A percentile compares a stretch with the other conserved stretches of the same genome.
phyloP scores from a whole-genome alignment of 2,797 vertebrate genomes.

The Serranus cabrilla region DNA sequence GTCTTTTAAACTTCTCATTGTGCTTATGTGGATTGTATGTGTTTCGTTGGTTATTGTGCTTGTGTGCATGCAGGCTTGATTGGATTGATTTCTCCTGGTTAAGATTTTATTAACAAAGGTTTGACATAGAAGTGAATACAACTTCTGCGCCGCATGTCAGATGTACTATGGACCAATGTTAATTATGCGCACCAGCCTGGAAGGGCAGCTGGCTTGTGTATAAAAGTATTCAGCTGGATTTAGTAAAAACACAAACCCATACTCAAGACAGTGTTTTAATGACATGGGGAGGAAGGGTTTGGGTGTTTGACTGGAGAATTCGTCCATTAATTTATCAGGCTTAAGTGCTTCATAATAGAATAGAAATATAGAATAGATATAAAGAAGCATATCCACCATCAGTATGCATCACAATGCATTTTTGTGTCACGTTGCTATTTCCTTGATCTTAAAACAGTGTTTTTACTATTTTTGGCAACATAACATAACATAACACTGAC shows the following conservation, averaged over 20 bases:
- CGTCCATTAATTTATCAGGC: background rate
- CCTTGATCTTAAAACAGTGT: background rate
- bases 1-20: conserved; percentile 46
- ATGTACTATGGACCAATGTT: background rate
- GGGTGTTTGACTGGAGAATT: background rate
- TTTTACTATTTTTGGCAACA: too few species aligned
- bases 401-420: background rate
- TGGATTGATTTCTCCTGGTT: background rate
- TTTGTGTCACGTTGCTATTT: background rate
- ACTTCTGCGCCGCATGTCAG: background rate
- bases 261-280: background rate
- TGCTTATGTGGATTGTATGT: conserved; percentile 28
- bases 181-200: background rate
- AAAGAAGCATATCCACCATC: background rate
- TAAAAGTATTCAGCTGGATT: background rate
- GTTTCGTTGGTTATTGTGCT: conserved; percentile 13
- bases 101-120: conserved; percentile 5
- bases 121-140: conserved; percentile 5
- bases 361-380: background rate
- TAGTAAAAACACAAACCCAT: background rate
- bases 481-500: too few species aligned
- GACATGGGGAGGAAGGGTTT: background rate
- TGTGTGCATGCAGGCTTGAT: background rate
- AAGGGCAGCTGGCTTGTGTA: background rate
- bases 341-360: background rate